Evolutionary conservation across 2,888 invertebrate species (phyloP).

Genomic region (Tortricodes alternella): DNA sequence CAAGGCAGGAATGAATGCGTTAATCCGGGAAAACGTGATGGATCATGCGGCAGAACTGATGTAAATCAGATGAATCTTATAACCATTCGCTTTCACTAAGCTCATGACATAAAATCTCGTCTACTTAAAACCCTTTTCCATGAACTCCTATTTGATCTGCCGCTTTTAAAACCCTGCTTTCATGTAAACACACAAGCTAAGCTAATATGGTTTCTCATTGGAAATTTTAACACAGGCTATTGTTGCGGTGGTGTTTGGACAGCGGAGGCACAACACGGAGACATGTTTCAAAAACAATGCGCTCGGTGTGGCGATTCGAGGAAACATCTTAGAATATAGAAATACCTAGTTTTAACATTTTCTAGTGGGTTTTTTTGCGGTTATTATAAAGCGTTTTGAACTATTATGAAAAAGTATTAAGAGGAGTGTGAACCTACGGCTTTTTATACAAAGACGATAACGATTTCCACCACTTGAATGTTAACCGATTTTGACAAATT

Average conservation of each 20-base stretch:
- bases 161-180: not conserved
- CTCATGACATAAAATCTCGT: too few species aligned
- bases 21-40: too few species aligned
- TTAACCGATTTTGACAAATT: too few species aligned
- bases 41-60: too few species aligned
- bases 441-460: too few species aligned
- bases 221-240: conserved; percentile 23
- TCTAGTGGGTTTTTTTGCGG: not conserved
- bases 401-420: too few species aligned
- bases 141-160: not conserved
- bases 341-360: not conserved
- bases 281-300: conserved; percentile 29
- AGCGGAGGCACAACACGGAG: conserved; percentile 26
- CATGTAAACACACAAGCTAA: conserved; percentile 13
- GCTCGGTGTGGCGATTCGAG: conserved; percentile 9
- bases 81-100: too few species aligned
- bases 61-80: too few species aligned
- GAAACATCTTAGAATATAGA: conserved; percentile 16
- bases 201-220: conserved; percentile 18
- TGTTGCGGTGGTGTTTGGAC: conserved; percentile 25
- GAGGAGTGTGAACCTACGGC: too few species aligned
- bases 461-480: too few species aligned
- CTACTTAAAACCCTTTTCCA: not conserved
- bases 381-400: not conserved
- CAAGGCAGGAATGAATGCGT: too few species aligned